Evolutionary conservation across 37 sponge, comb jelly and placozoan genomes (phyloP).

Genomic region (Crambe crambe): DNA sequence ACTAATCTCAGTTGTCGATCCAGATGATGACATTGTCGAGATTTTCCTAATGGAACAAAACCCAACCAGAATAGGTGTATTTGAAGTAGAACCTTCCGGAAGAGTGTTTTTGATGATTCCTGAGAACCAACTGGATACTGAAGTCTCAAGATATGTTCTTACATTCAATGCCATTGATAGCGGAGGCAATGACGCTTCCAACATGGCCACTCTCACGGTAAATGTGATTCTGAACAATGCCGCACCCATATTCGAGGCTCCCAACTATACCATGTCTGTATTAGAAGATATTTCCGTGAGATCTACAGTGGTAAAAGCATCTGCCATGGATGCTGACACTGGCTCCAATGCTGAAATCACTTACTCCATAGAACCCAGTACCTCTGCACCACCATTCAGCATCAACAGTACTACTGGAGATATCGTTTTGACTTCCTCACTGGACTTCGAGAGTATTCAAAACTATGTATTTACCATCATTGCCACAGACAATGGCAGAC

Average conservation of each 20-base stretch:
- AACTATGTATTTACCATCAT: slow-evolving; percentile 14
- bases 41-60: slow-evolving; percentile 1
- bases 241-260: slow-evolving; percentile 40
- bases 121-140: slow-evolving; percentile 7
- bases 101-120: slow-evolving; percentile 14
- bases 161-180: slow-evolving; percentile 13
- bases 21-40: not conserved
- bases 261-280: slow-evolving; percentile 26
- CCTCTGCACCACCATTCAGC: slow-evolving; percentile 13
- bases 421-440: not conserved
- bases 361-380: slow-evolving; percentile 14
- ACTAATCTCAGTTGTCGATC: slow-evolving; percentile 20
- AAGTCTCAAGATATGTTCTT: slow-evolving; percentile 2
- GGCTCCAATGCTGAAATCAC: slow-evolving; percentile 26
- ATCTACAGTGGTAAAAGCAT: slow-evolving; percentile 10
- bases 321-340: slow-evolving; percentile 54
- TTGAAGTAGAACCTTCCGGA: slow-evolving; percentile 13
- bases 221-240: slow-evolving; percentile 25
- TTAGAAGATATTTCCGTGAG: slow-evolving; percentile 9
- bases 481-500: slow-evolving; percentile 39
- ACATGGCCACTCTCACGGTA: slow-evolving; percentile 12
- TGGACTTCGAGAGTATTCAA: slow-evolving; percentile 40
- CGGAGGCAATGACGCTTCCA: not conserved
- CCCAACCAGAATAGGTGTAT: not conserved
- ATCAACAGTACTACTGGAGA: slow-evolving; percentile 31